A percentile compares a stretch with the other conserved stretches of the same genome.
phyloP scores from a whole-genome alignment of 2,113 vertebrate species.

The Rhinolophus ferrumequinum region DNA sequence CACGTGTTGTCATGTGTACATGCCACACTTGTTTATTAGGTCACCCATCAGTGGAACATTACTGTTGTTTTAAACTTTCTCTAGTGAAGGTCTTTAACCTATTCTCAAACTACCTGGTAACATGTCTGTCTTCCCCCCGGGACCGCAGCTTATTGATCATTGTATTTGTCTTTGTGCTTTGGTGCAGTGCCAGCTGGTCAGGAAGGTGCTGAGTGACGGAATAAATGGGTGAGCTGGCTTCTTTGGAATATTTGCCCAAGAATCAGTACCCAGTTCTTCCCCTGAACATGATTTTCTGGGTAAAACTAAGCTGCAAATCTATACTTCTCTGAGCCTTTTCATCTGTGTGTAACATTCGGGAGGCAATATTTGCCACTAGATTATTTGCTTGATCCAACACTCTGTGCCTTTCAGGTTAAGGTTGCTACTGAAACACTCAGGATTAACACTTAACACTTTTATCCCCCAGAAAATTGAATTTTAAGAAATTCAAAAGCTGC shows the following conservation, averaged over 20 bases:
- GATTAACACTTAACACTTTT: background rate
- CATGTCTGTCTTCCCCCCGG: background rate
- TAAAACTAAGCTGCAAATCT: background rate
- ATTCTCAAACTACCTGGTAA: background rate
- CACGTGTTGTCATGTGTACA: background rate
- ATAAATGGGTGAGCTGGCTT: background rate
- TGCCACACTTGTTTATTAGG: background rate
- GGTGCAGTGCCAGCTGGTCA: background rate
- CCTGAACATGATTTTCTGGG: background rate
- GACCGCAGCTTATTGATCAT: background rate
- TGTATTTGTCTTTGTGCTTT: background rate
- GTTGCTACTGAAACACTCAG: background rate
- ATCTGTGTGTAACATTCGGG: background rate
- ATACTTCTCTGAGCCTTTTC: background rate
- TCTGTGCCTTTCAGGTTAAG: background rate
- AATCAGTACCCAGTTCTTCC: background rate
- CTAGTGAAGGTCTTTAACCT: background rate
- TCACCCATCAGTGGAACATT: background rate
- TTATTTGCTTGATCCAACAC: background rate
- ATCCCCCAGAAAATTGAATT: background rate
- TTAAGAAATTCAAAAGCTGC: conserved; percentile 20
- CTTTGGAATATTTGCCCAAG: background rate
- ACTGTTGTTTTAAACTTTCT: background rate
- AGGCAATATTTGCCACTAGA: background rate
- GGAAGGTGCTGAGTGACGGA: background rate